Evolutionary conservation across 2,797 vertebrate species (phyloP).

Genomic region (Lutjanus argentimaculatus): DNA sequence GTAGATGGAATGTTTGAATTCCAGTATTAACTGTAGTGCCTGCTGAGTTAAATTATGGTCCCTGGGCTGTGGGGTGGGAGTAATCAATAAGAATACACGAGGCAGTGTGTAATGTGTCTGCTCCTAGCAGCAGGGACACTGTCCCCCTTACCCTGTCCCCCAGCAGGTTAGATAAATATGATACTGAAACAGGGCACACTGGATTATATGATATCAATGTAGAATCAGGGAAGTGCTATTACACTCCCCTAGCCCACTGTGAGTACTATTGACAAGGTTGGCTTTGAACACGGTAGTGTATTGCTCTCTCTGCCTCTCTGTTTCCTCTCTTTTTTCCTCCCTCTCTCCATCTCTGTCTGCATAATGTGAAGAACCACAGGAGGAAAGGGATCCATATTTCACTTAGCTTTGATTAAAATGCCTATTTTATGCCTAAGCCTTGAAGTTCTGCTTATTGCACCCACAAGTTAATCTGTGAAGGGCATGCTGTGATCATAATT

Average conservation of each 20-base stretch:
- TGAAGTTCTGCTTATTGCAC: conserved; percentile 61
- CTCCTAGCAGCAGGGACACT: conserved; percentile 93
- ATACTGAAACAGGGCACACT: conserved; percentile 93
- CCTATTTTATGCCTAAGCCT: conserved; percentile 57
- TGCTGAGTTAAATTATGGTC: conserved; percentile 99
- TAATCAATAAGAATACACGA: conserved; percentile 97
- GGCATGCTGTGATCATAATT: conserved; percentile 60
- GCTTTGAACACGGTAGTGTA: conserved; percentile 84
- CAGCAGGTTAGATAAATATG: conserved; percentile 99
- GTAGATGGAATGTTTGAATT: conserved; percentile 89
- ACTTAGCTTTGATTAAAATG: conserved; percentile 75
- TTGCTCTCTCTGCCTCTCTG: conserved; percentile 48
- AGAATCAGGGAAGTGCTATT: conserved; percentile 95
- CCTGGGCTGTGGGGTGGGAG: conserved; percentile 93
- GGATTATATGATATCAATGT: conserved; percentile 96
- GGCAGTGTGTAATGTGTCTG: conserved; percentile 95
- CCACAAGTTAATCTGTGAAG: conserved; percentile 53
- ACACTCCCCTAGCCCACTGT: conserved; percentile 95
- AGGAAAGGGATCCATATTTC: conserved; percentile 71
- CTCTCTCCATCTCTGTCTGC: conserved; percentile 36
- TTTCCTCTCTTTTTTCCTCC: conserved; percentile 6
- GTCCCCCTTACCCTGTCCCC: conserved; percentile 92
- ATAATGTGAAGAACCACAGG: conserved; percentile 65
- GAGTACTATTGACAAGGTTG: conserved; percentile 95
- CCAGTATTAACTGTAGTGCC: conserved; percentile 90